Conservation (phyloP, 2,888 invertebrate species). For the Trimorus sp. region DNA sequence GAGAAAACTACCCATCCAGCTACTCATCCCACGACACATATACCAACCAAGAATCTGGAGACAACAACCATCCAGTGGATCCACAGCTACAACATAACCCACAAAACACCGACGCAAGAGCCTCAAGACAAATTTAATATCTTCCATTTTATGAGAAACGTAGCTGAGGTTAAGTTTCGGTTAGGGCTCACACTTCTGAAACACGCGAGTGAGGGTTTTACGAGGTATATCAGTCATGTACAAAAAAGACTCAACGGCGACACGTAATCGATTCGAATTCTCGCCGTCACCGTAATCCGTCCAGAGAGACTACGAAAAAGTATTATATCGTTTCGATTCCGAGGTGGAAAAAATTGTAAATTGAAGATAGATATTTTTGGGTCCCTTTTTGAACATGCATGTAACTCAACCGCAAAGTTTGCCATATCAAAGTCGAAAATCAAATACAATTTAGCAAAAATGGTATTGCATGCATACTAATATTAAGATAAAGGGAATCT, state of each 20-base stretch:
- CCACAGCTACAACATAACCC: slow-evolving; percentile 61
- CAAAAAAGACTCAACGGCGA: slow-evolving; percentile 82
- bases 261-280: slow-evolving; percentile 24
- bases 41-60: slow-evolving; percentile 59
- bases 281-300: too few species aligned
- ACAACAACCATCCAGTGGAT: slow-evolving; percentile 70
- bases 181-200: slow-evolving; percentile 87
- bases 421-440: too few species aligned
- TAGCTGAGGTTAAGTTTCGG: slow-evolving; percentile 87
- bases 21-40: too few species aligned
- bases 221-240: slow-evolving; percentile 85
- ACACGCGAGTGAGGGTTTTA: slow-evolving; percentile 86
- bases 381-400: too few species aligned
- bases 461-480: neutral
- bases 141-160: slow-evolving; percentile 84
- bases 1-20: slow-evolving; percentile 46
- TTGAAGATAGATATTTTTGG: too few species aligned
- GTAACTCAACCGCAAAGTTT: too few species aligned
- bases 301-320: too few species aligned
- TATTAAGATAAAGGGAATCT: too few species aligned
- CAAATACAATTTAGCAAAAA: neutral
- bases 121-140: slow-evolving; percentile 76
- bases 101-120: slow-evolving; percentile 67
- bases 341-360: too few species aligned
- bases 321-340: too few species aligned